Evolutionary conservation across 2,888 invertebrate genomes (phyloP).

Genomic region (Acanthosepion pharaonis): DNA sequence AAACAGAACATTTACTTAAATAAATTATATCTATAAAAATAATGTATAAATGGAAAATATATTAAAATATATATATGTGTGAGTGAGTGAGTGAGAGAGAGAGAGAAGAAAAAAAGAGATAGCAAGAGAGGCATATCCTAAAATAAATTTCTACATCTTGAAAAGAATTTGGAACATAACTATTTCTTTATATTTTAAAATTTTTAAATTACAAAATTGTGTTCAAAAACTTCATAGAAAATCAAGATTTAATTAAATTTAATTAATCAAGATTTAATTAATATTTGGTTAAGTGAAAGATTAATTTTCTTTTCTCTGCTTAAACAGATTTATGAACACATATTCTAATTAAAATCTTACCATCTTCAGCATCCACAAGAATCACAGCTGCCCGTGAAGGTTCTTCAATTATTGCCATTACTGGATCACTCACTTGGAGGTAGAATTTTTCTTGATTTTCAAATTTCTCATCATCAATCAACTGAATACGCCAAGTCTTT

Average conservation of each 20-base stretch:
- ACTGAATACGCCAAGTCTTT: constrained; percentile 71
- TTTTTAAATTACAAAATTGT: too few relatives aligned
- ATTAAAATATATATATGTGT: too few relatives aligned
- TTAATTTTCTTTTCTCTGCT: not conserved
- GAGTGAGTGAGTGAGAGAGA: too few relatives aligned
- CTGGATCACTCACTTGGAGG: constrained; percentile 70
- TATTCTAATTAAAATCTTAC: constrained; percentile 56
- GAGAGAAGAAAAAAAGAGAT: too few relatives aligned
- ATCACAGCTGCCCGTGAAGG: constrained; percentile 67
- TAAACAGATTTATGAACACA: not conserved
- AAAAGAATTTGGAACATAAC: too few relatives aligned
- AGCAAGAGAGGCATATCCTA: too few relatives aligned
- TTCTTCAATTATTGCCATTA: constrained; percentile 69
- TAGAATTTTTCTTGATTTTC: constrained; percentile 70
- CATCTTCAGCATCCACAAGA: constrained; percentile 71
- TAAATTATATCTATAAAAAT: too few relatives aligned
- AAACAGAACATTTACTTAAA: too few relatives aligned
- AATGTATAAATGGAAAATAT: too few relatives aligned
- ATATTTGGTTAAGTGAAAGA: not conserved
- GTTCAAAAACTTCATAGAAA: not conserved
- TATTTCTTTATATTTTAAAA: too few relatives aligned
- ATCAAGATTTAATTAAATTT: not conserved
- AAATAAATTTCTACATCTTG: too few relatives aligned
- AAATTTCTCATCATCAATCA: constrained; percentile 70
- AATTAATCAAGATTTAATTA: not conserved